Conservation (phyloP, 2,797 vertebrate species). For the Distichodus sexfasciatus region DNA sequence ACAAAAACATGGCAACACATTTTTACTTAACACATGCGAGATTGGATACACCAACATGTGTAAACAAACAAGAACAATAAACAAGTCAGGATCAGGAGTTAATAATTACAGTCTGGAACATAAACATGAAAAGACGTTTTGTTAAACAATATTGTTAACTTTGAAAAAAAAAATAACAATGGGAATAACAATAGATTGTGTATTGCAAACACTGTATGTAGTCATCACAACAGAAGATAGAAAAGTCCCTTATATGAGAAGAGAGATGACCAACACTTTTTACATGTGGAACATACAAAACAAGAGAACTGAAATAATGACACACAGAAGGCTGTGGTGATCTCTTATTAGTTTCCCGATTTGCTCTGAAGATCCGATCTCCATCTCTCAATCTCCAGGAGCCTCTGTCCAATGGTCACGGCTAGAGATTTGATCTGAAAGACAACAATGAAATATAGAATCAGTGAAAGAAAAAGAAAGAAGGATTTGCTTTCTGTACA, state of each 20-base stretch:
- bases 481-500: not conserved
- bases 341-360: constrained; percentile 3
- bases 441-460: constrained; percentile 12
- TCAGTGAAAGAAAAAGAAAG: not conserved
- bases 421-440: constrained; percentile 75
- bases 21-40: not conserved
- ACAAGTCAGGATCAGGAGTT: no score
- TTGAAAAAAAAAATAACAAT: not conserved
- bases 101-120: no score
- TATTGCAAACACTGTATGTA: no score
- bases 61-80: not conserved
- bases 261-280: no score
- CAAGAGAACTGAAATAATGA: no score
- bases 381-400: constrained; percentile 72
- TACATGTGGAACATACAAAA: no score
- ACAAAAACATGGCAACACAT: constrained; percentile 18
- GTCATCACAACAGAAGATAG: no score
- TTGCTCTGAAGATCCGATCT: constrained; percentile 51
- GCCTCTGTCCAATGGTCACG: constrained; percentile 71
- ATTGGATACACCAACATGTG: not conserved
- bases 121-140: no score
- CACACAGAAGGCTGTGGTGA: no score
- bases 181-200: not conserved
- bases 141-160: no score
- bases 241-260: no score